Evolutionary conservation across 2,113 vertebrate genomes (phyloP).

Genomic region (Scophthalmus maximus): DNA sequence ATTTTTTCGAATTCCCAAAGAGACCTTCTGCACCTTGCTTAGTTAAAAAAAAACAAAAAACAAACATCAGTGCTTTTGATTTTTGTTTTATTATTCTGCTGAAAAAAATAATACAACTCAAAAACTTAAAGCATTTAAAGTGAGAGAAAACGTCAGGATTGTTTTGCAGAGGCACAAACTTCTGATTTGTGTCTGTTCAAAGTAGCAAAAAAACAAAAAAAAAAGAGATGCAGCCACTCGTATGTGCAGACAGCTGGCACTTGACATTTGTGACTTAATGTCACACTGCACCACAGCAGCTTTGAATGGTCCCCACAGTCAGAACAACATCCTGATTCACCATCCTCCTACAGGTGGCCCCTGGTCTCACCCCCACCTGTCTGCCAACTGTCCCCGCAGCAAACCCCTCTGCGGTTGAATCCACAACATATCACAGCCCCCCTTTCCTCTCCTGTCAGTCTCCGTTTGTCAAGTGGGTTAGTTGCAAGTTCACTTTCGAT

Average conservation of each 20-base stretch:
- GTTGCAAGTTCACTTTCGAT: not conserved
- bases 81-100: not conserved
- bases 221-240: slow-evolving; percentile 30
- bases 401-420: slow-evolving; percentile 9
- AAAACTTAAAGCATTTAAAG: not conserved
- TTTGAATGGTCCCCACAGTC: slow-evolving; percentile 29
- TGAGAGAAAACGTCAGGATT: not conserved
- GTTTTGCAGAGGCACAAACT: not conserved
- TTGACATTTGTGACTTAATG: slow-evolving; percentile 63
- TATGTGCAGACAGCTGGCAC: slow-evolving; percentile 53
- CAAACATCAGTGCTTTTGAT: not conserved
- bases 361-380: slow-evolving; percentile 39
- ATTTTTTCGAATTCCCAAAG: not conserved
- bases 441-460: not conserved
- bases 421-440: not conserved
- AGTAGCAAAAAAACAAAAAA: slow-evolving; percentile 5
- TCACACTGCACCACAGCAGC: slow-evolving; percentile 39
- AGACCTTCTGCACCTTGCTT: not conserved
- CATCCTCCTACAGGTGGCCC: slow-evolving; percentile 39
- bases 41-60: not conserved
- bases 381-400: slow-evolving; percentile 53
- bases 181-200: slow-evolving; percentile 13
- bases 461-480: slow-evolving; percentile 7
- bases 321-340: slow-evolving; percentile 61
- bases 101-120: not conserved